Conservation (phyloP, 2,113 vertebrate genomes). For the Albula goreensis region DNA sequence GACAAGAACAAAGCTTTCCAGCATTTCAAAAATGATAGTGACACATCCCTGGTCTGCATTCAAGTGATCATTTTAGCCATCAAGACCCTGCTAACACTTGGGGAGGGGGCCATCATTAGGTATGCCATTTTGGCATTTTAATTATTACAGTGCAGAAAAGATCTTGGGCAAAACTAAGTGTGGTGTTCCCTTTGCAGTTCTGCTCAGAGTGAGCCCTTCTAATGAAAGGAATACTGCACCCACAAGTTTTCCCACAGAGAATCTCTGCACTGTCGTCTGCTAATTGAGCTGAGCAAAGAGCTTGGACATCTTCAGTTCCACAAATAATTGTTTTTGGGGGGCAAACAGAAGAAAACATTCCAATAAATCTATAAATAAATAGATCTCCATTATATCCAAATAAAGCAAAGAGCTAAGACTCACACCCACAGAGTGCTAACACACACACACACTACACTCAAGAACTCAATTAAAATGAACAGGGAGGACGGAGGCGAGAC, state of each 20-base stretch:
- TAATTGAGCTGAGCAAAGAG: neutral
- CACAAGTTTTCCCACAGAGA: neutral
- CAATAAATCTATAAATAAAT: neutral
- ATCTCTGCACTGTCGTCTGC: neutral
- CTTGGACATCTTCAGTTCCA: neutral
- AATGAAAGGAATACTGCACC: neutral
- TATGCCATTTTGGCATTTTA: neutral
- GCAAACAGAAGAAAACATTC: neutral
- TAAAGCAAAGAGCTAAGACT: neutral
- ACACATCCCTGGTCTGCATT: neutral
- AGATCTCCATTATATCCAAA: neutral
- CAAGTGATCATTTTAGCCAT: neutral
- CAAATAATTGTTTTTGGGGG: neutral
- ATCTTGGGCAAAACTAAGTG: neutral
- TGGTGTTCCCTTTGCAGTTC: neutral
- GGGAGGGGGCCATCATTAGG: neutral
- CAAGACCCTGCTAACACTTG: neutral
- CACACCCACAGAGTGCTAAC: neutral
- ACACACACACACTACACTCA: neutral
- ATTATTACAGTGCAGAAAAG: constrained; percentile 8
- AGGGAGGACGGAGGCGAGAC: constrained; percentile 13
- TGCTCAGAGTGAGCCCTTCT: neutral
- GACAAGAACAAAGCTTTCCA: constrained; percentile 8
- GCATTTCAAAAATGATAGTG: constrained; percentile 2
- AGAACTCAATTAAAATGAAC: constrained; percentile 38